Evolutionary conservation across 2,113 vertebrate genomes (phyloP).

Genomic region (Thunnus maccoyii): DNA sequence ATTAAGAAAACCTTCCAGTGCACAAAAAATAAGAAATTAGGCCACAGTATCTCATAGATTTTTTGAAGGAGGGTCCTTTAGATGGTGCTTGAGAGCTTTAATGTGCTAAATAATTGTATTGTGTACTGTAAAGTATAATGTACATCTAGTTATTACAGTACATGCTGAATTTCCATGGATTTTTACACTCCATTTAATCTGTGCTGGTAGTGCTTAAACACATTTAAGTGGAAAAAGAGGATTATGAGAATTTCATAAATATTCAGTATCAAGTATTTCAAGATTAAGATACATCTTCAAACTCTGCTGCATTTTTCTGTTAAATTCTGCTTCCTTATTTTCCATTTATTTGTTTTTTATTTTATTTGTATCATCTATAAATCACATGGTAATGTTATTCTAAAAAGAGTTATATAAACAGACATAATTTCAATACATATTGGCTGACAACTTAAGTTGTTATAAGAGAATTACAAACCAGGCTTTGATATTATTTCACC

Average conservation of each 20-base stretch:
- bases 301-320: neutral
- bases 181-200: neutral
- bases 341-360: neutral
- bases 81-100: too few relatives aligned
- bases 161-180: neutral
- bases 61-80: too few relatives aligned
- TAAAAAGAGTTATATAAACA: too few relatives aligned
- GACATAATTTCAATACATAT: neutral
- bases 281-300: neutral
- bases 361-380: neutral
- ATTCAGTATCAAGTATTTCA: neutral
- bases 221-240: neutral
- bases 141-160: neutral
- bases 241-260: neutral
- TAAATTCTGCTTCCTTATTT: too few relatives aligned
- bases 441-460: too few relatives aligned
- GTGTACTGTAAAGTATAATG: neutral
- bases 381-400: neutral
- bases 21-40: too few relatives aligned
- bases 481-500: neutral
- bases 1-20: too few relatives aligned
- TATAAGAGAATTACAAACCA: neutral
- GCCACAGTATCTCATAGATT: too few relatives aligned
- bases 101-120: neutral
- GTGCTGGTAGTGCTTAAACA: neutral